These are phyloP conservation scores for Triplophysa yarkandensis DNA, from an alignment of 2,797 vertebrate genomes.

Conservation along the genomic window DNA sequence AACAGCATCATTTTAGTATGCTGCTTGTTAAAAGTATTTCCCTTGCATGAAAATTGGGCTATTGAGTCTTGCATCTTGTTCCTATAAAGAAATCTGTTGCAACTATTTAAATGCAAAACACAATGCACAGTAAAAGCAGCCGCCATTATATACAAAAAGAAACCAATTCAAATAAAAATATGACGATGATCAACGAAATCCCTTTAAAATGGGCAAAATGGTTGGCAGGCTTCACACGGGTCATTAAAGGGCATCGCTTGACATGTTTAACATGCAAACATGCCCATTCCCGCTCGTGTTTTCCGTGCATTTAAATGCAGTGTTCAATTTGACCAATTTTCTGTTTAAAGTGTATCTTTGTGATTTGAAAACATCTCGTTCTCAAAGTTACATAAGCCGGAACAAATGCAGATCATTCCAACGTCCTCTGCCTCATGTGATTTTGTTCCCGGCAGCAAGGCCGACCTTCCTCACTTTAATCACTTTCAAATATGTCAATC, in stretches of 20 bases:
- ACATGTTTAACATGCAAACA: conserved; percentile 12
- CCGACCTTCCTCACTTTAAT: conserved; percentile 22
- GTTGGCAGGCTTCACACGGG: conserved; percentile 30
- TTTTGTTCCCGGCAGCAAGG: conserved; percentile 38
- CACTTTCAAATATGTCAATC: conserved; percentile 48
- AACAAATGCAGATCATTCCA: conserved; percentile 14
- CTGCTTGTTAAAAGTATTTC: too few relatives aligned
- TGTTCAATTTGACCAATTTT: not conserved
- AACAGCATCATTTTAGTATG: not conserved
- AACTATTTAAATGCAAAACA: conserved; percentile 16
- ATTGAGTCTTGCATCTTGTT: too few relatives aligned
- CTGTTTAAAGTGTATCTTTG: not conserved
- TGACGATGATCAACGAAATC: not conserved
- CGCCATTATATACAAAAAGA: too few relatives aligned
- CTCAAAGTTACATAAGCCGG: not conserved
- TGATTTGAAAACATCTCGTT: not conserved
- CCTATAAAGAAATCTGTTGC: conserved; percentile 1
- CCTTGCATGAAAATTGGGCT: too few relatives aligned
- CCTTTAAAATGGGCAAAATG: not conserved
- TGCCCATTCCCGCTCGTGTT: conserved; percentile 7
- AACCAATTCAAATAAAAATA: not conserved
- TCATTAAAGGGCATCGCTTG: conserved; percentile 20
- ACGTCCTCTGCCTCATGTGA: conserved; percentile 13
- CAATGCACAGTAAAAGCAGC: too few relatives aligned
- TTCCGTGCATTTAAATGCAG: not conserved